Conservation (phyloP, 2,797 vertebrate species). For the Manis pentadactyla region DNA sequence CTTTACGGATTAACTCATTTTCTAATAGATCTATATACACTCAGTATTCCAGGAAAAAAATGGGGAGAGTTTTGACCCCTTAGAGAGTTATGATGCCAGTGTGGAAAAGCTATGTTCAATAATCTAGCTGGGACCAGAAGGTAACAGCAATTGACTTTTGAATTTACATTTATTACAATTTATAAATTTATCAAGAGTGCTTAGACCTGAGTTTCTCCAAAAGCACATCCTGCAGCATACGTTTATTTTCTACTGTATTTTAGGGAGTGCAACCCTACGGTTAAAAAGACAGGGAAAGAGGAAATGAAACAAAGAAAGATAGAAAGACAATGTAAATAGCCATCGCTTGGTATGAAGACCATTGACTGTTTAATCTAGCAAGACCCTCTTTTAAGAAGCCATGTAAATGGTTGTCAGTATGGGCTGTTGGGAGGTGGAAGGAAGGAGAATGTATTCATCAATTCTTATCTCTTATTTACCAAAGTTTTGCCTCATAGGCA, state of each 20-base stretch:
- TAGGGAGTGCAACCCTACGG: neutral
- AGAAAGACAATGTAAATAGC: neutral
- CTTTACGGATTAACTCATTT: neutral
- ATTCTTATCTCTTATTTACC: neutral
- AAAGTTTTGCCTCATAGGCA: neutral
- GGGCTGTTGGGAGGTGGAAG: too few species aligned
- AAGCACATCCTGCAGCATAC: neutral
- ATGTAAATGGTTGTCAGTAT: neutral
- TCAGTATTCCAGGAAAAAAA: neutral
- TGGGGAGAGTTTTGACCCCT: neutral
- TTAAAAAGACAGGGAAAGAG: neutral
- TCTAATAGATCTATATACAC: neutral
- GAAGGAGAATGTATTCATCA: neutral
- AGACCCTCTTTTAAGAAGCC: neutral
- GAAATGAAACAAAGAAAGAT: neutral
- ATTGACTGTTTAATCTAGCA: neutral
- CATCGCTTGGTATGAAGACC: neutral
- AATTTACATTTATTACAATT: neutral
- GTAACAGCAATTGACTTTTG: neutral
- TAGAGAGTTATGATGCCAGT: neutral
- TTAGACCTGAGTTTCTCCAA: neutral
- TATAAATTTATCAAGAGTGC: neutral
- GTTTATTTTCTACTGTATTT: neutral
- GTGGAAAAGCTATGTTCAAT: neutral
- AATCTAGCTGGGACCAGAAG: neutral